These are phyloP conservation scores for Rafetus swinhoei DNA, from an alignment of 2,113 vertebrate genomes.

Conservation along the genomic window DNA sequence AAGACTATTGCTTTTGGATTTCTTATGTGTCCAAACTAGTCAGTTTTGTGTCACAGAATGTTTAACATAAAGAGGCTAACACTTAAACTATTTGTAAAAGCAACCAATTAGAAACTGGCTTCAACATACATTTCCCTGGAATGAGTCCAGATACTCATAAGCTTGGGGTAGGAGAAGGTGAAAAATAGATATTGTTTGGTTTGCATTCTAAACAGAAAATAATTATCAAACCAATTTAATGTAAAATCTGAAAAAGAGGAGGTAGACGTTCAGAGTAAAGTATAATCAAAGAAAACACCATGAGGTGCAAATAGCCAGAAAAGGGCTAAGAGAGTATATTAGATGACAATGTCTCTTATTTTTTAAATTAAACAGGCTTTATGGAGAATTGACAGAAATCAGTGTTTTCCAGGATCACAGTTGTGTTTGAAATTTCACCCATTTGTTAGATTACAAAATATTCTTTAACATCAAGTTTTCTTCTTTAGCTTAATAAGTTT, in stretches of 20 bases:
- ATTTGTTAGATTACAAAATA: not conserved
- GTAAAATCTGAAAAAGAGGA: not conserved
- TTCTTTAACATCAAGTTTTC: not conserved
- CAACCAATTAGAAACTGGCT: not conserved
- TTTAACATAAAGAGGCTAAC: not conserved
- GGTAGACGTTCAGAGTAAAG: not conserved
- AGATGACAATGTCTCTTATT: not conserved
- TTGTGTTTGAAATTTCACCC: not conserved
- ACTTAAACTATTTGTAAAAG: not conserved
- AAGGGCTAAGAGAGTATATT: rapidly evolving
- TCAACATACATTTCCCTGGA: not conserved
- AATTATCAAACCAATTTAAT: not conserved
- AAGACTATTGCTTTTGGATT: constrained; percentile 61
- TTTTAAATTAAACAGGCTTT: not conserved
- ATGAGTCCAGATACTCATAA: not conserved
- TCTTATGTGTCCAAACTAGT: constrained; percentile 6
- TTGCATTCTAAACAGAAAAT: not conserved
- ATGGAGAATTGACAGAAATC: not conserved
- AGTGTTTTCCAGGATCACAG: not conserved
- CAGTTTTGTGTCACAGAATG: not conserved
- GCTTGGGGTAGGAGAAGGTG: not conserved
- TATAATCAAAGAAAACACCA: not conserved
- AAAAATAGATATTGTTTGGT: not conserved
- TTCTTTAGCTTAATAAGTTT: not conserved
- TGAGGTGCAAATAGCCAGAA: not conserved